Conservation (phyloP, 2,888 invertebrate species). For the Pristionchus fissidentatus region DNA sequence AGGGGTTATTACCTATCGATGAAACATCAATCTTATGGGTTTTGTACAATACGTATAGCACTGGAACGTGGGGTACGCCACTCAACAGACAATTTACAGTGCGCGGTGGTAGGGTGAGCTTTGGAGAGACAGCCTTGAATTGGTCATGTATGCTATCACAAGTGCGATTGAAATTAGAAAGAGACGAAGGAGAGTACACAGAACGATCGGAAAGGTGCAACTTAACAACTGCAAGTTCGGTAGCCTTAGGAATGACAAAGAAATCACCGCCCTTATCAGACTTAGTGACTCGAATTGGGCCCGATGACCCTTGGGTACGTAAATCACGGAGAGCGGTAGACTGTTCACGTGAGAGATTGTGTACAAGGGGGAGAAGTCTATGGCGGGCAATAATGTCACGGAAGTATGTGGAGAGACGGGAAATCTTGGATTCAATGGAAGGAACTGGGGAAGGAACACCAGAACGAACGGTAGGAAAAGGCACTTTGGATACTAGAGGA, state of each 20-base stretch:
- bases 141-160: not conserved
- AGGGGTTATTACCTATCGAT: not conserved
- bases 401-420: not conserved
- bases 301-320: not conserved
- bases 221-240: not conserved
- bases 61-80: not conserved
- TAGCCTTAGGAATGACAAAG: not conserved
- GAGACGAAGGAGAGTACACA: not conserved
- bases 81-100: not conserved
- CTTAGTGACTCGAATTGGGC: not conserved
- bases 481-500: not conserved
- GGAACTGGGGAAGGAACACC: not conserved
- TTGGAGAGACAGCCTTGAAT: not conserved
- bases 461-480: not conserved
- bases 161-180: not conserved
- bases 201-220: slow-evolving; percentile 5
- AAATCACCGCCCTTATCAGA: slow-evolving; percentile 44
- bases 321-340: not conserved
- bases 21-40: slow-evolving; percentile 12
- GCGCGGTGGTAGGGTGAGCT: not conserved
- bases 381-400: not conserved
- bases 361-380: too few relatives aligned
- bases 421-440: not conserved
- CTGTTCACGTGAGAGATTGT: not conserved
- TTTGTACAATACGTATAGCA: slow-evolving; percentile 15